phyloP scores from a whole-genome alignment of 1,140 invertebrate genomes.

The Drosophila grimshawi region DNA sequence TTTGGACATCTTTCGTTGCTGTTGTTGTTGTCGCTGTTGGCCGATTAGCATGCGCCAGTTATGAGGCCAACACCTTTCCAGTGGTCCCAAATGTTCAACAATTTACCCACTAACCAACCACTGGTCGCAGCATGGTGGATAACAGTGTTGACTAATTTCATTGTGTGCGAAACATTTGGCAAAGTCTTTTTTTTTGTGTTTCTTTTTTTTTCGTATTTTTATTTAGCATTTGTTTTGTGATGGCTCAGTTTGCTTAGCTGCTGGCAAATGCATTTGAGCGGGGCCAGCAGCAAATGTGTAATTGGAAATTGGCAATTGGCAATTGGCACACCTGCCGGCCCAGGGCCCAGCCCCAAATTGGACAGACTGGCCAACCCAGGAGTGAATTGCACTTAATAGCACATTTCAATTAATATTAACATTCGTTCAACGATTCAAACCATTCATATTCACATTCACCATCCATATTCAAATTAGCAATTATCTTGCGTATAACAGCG shows the following conservation, averaged over 20 bases:
- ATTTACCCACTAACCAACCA: neutral
- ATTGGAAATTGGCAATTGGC: constrained; percentile 20
- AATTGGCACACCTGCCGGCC: constrained; percentile 17
- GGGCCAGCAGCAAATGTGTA: neutral
- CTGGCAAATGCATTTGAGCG: constrained; percentile 6
- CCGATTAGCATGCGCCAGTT: neutral
- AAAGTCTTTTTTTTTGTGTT: neutral
- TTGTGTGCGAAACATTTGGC: constrained; percentile 1
- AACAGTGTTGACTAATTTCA: constrained; percentile 13
- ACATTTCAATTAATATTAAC: constrained; percentile 2
- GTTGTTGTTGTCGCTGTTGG: neutral
- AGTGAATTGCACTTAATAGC: neutral
- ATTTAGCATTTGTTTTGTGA: neutral
- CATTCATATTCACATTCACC: constrained; percentile 5
- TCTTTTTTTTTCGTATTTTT: neutral
- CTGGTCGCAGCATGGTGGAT: neutral
- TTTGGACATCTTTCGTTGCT: neutral
- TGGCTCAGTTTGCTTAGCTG: constrained; percentile 7
- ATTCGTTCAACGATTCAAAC: constrained; percentile 3
- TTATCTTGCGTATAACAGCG: no score
- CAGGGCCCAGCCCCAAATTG: constrained; percentile 6
- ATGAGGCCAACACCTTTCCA: neutral
- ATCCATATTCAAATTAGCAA: no score
- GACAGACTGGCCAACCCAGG: neutral
- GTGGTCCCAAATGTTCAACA: constrained; percentile 2